A percentile compares a stretch with the other conserved stretches of the same genome.
Evolutionary conservation across 2,113 vertebrate species (phyloP).

Genomic region (Oreochromis spilurus): DNA sequence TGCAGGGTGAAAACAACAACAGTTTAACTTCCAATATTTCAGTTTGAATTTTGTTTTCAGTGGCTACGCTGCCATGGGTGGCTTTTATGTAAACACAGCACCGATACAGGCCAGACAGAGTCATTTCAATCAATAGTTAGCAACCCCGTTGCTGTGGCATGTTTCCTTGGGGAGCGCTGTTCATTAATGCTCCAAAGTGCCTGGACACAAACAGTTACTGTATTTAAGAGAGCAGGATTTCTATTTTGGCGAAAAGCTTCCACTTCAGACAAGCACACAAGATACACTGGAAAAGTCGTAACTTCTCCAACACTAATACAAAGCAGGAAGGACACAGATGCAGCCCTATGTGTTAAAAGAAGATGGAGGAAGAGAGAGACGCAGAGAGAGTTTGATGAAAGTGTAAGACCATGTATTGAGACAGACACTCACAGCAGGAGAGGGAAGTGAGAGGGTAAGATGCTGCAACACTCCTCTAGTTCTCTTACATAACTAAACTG

Average conservation of each 20-base stretch:
- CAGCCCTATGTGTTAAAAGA: background rate
- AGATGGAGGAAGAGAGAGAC: background rate
- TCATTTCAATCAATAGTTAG: conserved; percentile 48
- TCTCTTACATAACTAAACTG: conserved; percentile 60
- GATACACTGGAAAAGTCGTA: background rate
- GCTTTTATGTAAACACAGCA: conserved; percentile 29
- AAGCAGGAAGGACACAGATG: background rate
- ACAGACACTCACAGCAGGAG: conserved; percentile 37
- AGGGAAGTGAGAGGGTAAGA: conserved; percentile 29
- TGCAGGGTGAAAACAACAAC: background rate
- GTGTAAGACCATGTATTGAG: conserved; percentile 26
- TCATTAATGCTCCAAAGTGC: conserved; percentile 49
- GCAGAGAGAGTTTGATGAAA: conserved; percentile 17
- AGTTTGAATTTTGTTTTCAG: background rate
- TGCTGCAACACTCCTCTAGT: conserved; percentile 31
- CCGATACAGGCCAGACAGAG: conserved; percentile 39
- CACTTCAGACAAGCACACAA: background rate
- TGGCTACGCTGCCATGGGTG: background rate
- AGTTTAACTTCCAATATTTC: conserved; percentile 21
- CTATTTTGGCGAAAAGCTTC: conserved; percentile 14
- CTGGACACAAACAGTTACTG: conserved; percentile 29
- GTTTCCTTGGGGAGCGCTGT: conserved; percentile 41
- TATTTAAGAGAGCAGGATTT: conserved; percentile 33
- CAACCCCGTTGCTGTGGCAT: conserved; percentile 39
- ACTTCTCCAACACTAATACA: conserved; percentile 9